phyloP scores from a whole-genome alignment of 2,113 vertebrate species.

The Donacobius atricapilla region DNA sequence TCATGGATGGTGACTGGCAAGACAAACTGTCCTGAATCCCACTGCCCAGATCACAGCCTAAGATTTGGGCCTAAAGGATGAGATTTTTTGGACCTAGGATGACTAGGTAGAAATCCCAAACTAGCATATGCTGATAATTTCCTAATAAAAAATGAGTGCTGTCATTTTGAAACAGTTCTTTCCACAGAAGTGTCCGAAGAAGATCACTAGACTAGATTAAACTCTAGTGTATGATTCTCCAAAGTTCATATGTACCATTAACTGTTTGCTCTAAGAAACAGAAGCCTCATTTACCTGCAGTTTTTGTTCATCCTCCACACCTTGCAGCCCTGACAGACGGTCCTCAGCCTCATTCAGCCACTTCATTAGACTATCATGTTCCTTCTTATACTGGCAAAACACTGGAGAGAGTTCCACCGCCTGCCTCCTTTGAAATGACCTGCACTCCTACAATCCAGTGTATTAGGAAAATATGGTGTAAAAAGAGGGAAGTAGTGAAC shows the following conservation, averaged over 20 bases:
- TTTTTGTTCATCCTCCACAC: slow-evolving; percentile 58
- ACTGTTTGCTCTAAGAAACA: not conserved
- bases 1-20: not conserved
- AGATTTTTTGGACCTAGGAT: not conserved
- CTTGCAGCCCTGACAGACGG: slow-evolving; percentile 42
- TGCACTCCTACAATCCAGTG: slow-evolving; percentile 70
- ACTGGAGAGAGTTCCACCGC: slow-evolving; percentile 44
- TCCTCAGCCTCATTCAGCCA: slow-evolving; percentile 71
- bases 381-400: slow-evolving; percentile 55
- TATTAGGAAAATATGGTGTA: not conserved
- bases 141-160: not conserved
- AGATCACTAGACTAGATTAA: not conserved
- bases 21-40: not conserved
- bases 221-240: not conserved
- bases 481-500: not conserved
- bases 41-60: accelerated
- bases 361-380: slow-evolving; percentile 55
- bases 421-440: slow-evolving; percentile 61
- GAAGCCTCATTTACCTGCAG: slow-evolving; percentile 44
- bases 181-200: not conserved
- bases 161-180: not conserved
- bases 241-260: not conserved
- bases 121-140: not conserved
- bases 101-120: not conserved
- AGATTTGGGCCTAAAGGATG: not conserved